A percentile compares a stretch with the other conserved stretches of the same genome.
phyloP scores from a whole-genome alignment of 2,113 vertebrate genomes.

The Tyto alba region DNA sequence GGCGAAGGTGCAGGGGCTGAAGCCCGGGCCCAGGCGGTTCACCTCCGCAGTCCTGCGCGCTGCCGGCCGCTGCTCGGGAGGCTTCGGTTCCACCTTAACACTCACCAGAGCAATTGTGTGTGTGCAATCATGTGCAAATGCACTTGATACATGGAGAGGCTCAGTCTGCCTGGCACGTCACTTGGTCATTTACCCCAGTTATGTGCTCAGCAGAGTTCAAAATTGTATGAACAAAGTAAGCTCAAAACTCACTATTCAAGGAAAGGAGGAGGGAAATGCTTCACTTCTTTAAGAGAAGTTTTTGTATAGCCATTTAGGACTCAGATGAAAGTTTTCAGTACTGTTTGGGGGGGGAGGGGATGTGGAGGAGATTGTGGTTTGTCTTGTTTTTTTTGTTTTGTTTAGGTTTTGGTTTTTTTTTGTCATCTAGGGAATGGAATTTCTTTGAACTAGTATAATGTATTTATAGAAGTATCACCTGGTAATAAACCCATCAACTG shows the following conservation, averaged over 20 bases:
- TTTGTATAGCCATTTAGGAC: neutral
- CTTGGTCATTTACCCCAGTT: neutral
- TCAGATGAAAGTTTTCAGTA: neutral
- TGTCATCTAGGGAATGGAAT: neutral
- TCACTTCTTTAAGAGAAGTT: accelerated
- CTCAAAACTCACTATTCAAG: neutral
- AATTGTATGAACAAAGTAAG: neutral
- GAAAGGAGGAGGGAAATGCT: neutral
- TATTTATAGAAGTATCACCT: neutral
- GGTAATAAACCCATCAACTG: neutral
- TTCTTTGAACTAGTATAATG: neutral
- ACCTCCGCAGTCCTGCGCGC: accelerated
- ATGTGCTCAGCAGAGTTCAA: neutral
- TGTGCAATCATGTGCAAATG: neutral
- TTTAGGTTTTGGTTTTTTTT: neutral
- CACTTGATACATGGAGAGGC: neutral
- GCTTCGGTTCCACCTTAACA: accelerated
- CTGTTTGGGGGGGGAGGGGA: neutral
- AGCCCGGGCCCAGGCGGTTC: neutral
- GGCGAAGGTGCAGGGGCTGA: neutral
- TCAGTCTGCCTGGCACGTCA: neutral
- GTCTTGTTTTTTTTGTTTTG: neutral
- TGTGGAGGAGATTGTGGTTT: neutral
- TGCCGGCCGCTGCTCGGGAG: accelerated
- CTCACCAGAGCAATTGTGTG: accelerated